These are phyloP conservation scores for Ashinkailepas kermadecensis DNA, from an alignment of 2,888 invertebrate genomes.

Conservation along the genomic window DNA sequence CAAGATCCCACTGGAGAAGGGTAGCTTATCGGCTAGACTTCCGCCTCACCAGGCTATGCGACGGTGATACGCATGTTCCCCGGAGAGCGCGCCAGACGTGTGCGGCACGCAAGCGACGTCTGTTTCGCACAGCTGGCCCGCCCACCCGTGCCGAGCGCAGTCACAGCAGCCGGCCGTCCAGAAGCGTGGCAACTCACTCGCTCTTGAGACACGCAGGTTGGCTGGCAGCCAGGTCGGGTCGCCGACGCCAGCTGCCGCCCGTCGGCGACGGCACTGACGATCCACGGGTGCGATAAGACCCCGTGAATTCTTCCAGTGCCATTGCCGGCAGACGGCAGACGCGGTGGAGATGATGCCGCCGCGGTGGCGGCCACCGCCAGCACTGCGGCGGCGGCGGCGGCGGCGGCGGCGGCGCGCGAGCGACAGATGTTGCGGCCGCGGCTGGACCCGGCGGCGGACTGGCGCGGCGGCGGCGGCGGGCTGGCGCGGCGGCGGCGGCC, in stretches of 20 bases:
- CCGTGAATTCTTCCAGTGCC: conserved; percentile 23
- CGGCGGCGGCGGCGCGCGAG: background rate
- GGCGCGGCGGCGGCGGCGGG: background rate
- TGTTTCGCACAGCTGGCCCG: no score
- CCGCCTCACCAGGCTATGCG: no score
- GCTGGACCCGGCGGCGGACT: background rate
- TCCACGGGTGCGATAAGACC: conserved; percentile 35
- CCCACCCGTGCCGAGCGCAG: no score
- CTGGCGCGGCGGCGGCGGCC: background rate
- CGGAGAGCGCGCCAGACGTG: no score
- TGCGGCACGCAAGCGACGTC: no score
- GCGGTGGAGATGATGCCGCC: conserved; percentile 47
- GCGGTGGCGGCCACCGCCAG: conserved; percentile 40
- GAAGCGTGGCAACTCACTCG: no score
- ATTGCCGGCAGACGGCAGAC: conserved; percentile 37
- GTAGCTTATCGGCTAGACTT: no score
- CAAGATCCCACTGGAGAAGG: no score
- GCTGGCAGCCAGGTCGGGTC: no score
- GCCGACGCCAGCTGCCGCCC: background rate
- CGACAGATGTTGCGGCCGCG: background rate
- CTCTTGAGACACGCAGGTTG: no score
- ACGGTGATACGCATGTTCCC: no score
- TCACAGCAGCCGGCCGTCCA: no score
- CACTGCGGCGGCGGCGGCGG: background rate
- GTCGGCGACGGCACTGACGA: conserved; percentile 43